phyloP scores from a whole-genome alignment of 1,140 invertebrate species.

The Drosophila insularis region DNA sequence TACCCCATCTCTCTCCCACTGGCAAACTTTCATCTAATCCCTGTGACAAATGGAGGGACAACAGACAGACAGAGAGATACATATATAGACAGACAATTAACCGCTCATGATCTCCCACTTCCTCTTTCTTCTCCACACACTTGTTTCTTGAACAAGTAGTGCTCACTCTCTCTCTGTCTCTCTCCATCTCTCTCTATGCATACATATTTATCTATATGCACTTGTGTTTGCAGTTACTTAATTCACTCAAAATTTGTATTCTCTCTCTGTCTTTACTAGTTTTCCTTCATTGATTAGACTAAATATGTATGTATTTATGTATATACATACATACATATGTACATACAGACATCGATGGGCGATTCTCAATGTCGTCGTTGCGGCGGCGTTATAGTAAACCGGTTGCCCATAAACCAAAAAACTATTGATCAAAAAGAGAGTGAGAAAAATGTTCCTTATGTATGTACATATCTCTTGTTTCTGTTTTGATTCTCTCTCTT shows the following conservation, averaged over 20 bases:
- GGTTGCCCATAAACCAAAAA: constrained; percentile 34
- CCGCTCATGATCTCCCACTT: not conserved
- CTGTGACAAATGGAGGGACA: constrained; percentile 4
- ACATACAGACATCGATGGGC: constrained; percentile 16
- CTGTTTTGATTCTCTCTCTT: constrained; percentile 7
- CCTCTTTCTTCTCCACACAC: constrained; percentile 12
- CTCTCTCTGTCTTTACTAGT: constrained; percentile 27
- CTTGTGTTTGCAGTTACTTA: constrained; percentile 73
- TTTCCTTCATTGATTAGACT: constrained; percentile 59
- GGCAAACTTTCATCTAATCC: constrained; percentile 52
- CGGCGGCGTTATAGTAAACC: constrained; percentile 30
- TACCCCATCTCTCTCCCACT: constrained; percentile 1
- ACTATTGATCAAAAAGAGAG: constrained; percentile 38
- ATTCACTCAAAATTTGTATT: constrained; percentile 43
- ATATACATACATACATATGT: no score
- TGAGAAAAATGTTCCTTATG: not conserved
- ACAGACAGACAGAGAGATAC: no score
- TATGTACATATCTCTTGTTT: constrained; percentile 12
- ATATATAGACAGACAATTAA: no score
- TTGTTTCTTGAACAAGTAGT: not conserved
- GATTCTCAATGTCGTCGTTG: constrained; percentile 54
- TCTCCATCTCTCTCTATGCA: constrained; percentile 11
- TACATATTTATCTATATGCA: constrained; percentile 26
- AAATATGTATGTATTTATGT: no score
- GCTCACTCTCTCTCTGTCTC: not conserved